Evolutionary conservation across 92 coral and sea anemone genomes (phyloP), one percentile per base, ranked within the genome.

Genomic region (Nematostella vectensis): DNA sequence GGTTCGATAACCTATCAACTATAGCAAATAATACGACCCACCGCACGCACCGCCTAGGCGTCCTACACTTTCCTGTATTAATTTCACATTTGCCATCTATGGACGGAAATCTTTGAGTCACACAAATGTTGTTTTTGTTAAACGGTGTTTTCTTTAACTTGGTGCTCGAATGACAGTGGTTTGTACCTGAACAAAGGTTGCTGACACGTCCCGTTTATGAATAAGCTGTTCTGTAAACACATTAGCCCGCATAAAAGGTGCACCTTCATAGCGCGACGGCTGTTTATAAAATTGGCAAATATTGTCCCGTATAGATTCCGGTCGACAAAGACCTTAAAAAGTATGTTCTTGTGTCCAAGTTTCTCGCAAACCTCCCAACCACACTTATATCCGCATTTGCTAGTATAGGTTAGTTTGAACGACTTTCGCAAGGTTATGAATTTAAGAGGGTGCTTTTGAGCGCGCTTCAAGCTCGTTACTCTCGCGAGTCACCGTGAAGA

Each of bases 31-130:
- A n/a, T n/a, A n/a, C n/a, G n/a, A n/a, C n/a, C n/a, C n/a, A n/a
- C n/a, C n/a, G n/a, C n/a, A n/a, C n/a, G n/a, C n/a, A n/a, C n/a
- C n/a, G n/a, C n/a, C n/a, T 13, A 45, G 13, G 38, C 62, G 20
- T 21, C 33, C 25, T 27, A 54, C 39, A 29, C 24, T 21, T 37
- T 56, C 24, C 43, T 54, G 51, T 72, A 79, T 84, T 79, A 84
- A 79, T 74, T 79, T 84, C 87, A 69, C 94, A 84, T 84, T 84
- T 84, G 65, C 79, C 94, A 58, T 79, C 69, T 55, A 77, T 63
- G 26, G 65, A 68, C 86, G 83, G 94, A 79, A 79, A 74, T 74
- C 64, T 59, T 65, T 56, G 74, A 79, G 65, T 72, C 78, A 50
- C 58, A 48, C 71, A 63, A 53, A 61, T 84, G 87, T 74, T 74